Percentiles rank a stretch among this genome's conserved stretches.
phyloP scores from a whole-genome alignment of 2,797 vertebrate genomes.

The Fundulus diaphanus region DNA sequence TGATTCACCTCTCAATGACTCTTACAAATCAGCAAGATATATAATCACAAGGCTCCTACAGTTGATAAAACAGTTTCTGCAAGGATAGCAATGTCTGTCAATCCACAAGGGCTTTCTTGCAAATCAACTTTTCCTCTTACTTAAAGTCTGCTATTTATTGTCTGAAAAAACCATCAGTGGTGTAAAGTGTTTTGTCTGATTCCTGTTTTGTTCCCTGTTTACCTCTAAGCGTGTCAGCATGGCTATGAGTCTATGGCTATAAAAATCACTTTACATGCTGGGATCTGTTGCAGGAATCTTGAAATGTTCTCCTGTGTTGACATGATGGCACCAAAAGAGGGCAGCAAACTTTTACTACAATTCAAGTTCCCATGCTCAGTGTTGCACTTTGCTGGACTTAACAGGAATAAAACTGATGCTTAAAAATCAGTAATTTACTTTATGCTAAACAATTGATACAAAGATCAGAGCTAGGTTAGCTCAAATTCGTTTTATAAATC shows the following conservation, averaged over 20 bases:
- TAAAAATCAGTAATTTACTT: background rate
- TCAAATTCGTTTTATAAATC: background rate
- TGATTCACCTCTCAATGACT: constrained; percentile 19
- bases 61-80: constrained; percentile 2
- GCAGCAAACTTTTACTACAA: constrained; percentile 43
- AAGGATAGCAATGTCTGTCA: constrained; percentile 5
- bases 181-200: constrained; percentile 37
- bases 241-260: constrained; percentile 32
- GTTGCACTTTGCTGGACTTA: background rate
- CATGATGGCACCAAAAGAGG: constrained; percentile 50
- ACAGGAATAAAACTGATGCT: background rate
- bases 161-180: constrained; percentile 33
- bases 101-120: constrained; percentile 23
- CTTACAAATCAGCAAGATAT: constrained; percentile 8
- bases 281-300: constrained; percentile 33
- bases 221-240: constrained; percentile 34
- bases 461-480: background rate
- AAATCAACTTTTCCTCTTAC: constrained; percentile 19
- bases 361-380: background rate
- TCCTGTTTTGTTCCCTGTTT: constrained; percentile 34
- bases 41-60: constrained; percentile 22
- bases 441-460: background rate
- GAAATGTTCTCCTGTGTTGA: constrained; percentile 8
- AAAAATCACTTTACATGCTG: constrained; percentile 43
- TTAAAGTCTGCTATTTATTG: constrained; percentile 22